Evolutionary conservation across 2,797 vertebrate genomes (phyloP).

Genomic region (Cryptoprocta ferox): DNA sequence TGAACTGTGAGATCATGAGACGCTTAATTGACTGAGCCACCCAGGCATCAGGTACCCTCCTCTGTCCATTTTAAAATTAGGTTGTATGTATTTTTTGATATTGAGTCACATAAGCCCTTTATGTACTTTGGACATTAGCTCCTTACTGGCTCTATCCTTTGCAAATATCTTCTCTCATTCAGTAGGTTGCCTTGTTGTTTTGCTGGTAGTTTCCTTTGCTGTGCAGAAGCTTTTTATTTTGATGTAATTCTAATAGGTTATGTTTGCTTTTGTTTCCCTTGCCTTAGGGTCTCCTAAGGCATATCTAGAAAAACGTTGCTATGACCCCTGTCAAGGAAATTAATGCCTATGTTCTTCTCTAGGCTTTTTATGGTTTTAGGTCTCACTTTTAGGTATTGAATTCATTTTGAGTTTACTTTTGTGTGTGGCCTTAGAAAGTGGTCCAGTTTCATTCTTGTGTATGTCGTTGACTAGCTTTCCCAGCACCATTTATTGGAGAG

Average conservation of each 20-base stretch:
- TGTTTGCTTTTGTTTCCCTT: background rate
- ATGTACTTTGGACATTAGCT: background rate
- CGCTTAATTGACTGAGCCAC: no score
- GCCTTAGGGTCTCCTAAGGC: background rate
- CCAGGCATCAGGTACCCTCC: no score
- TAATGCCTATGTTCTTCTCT: background rate
- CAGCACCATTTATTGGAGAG: background rate
- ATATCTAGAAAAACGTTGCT: background rate
- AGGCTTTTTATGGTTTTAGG: background rate
- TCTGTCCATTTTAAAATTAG: background rate
- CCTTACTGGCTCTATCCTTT: background rate
- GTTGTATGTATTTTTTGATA: background rate
- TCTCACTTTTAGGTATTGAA: background rate
- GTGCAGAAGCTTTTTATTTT: background rate
- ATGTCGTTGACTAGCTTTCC: background rate
- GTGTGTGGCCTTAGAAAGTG: background rate
- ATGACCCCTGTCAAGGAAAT: background rate
- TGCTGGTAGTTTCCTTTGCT: background rate
- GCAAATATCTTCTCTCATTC: background rate
- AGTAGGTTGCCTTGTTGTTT: background rate
- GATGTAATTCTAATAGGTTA: background rate
- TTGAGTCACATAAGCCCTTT: background rate
- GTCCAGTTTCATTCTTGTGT: background rate
- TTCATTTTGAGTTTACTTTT: background rate
- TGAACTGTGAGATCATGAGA: no score